Conservation (phyloP, 2,113 vertebrate species). For the Corythornis madagascariensis region DNA sequence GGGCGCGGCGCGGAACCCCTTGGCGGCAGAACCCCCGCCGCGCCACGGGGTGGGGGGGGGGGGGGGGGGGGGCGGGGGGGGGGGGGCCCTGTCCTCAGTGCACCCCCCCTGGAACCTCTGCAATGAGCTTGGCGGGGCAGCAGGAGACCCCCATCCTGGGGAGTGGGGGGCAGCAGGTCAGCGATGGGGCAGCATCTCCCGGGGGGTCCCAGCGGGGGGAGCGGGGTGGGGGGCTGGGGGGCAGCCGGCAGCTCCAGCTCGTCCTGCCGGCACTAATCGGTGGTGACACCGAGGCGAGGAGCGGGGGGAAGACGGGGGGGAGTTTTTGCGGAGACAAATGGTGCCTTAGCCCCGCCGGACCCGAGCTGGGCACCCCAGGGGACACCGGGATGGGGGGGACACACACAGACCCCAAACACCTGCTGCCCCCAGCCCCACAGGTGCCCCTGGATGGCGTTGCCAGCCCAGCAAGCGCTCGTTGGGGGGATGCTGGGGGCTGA, state of each 20-base stretch:
- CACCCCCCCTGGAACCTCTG: too few species aligned
- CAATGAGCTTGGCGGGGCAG: too few species aligned
- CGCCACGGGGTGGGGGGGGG: too few species aligned
- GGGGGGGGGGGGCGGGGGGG: too few species aligned
- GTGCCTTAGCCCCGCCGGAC: background rate
- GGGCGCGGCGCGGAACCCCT: too few species aligned
- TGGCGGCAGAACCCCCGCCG: too few species aligned
- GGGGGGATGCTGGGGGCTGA: background rate
- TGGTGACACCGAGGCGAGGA: too few species aligned
- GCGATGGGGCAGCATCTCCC: too few species aligned
- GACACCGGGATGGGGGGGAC: background rate
- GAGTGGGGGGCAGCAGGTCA: too few species aligned
- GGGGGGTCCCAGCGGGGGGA: too few species aligned
- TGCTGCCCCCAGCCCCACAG: background rate
- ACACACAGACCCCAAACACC: background rate
- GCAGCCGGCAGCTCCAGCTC: background rate
- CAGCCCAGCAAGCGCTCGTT: fast-evolving
- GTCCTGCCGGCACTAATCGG: background rate
- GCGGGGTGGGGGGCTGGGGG: background rate
- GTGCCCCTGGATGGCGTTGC: background rate
- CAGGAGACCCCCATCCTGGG: too few species aligned
- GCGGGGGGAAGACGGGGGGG: background rate
- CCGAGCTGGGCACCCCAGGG: background rate
- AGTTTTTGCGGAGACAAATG: background rate
- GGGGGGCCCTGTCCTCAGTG: too few species aligned